Evolutionary conservation across 2,113 vertebrate species (phyloP).

Genomic region (Illadopsis cleaveri): DNA sequence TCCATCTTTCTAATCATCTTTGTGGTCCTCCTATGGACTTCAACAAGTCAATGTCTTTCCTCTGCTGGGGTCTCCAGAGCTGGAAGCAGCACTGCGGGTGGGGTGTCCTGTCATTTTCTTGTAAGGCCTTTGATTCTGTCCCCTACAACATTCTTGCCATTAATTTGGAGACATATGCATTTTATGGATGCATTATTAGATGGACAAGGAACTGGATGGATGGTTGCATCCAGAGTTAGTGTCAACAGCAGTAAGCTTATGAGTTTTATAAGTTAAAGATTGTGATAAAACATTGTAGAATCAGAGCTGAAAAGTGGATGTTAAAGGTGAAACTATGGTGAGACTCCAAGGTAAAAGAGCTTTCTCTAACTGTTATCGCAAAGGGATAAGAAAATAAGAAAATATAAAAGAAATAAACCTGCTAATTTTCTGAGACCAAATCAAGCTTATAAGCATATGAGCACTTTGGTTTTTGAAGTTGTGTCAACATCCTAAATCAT

Average conservation of each 20-base stretch:
- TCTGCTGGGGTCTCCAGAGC: background rate
- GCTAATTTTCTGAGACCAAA: background rate
- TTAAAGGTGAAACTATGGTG: background rate
- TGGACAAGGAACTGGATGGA: background rate
- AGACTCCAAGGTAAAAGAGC: background rate
- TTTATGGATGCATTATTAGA: background rate
- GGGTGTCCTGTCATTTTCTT: background rate
- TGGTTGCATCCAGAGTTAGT: background rate
- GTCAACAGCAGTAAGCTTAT: background rate
- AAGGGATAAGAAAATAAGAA: background rate
- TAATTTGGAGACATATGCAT: background rate
- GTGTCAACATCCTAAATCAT: background rate
- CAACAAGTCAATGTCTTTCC: background rate
- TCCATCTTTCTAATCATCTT: background rate
- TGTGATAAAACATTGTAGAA: background rate
- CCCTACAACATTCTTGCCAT: rapidly evolving
- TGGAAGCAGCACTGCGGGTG: background rate
- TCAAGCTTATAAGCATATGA: background rate
- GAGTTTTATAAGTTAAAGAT: background rate
- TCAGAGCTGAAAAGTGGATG: background rate
- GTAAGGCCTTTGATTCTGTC: background rate
- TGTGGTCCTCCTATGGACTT: background rate
- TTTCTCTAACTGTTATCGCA: background rate
- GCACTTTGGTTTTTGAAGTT: background rate
- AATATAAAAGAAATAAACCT: background rate